A percentile compares a stretch with the other conserved stretches of the same genome.
These are phyloP conservation scores for Plectrocnemia conspersa DNA, from an alignment of 1,140 invertebrate genomes.

Conservation along the genomic window DNA sequence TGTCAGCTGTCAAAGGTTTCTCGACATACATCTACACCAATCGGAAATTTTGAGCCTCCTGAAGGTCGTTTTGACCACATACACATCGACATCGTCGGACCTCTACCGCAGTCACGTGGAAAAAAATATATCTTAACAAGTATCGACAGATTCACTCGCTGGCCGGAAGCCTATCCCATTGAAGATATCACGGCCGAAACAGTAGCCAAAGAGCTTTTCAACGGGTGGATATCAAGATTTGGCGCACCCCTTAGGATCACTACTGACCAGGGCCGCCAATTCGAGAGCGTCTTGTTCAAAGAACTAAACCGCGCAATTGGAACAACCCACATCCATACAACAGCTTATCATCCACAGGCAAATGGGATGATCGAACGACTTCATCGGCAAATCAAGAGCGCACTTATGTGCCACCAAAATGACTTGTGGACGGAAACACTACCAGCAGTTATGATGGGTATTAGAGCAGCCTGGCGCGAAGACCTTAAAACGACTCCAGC, in stretches of 20 bases:
- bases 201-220: too few relatives aligned
- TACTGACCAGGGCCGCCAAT: too few relatives aligned
- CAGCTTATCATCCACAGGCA: constrained; percentile 37
- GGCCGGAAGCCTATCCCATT: constrained; percentile 39
- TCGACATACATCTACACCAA: constrained; percentile 31
- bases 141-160: constrained; percentile 41
- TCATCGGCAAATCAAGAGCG: constrained; percentile 42
- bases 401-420: constrained; percentile 37
- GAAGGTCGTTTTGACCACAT: constrained; percentile 11
- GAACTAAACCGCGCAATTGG: constrained; percentile 29
- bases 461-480: constrained; percentile 38
- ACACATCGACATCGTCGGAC: constrained; percentile 39
- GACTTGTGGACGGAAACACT: constrained; percentile 40
- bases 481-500: constrained; percentile 40
- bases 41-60: constrained; percentile 27
- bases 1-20: constrained; percentile 36
- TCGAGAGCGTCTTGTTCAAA: too few relatives aligned
- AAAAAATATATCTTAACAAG: too few relatives aligned
- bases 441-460: constrained; percentile 43
- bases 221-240: constrained; percentile 38
- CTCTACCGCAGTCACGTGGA: constrained; percentile 26
- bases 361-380: constrained; percentile 46
- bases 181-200: too few relatives aligned
- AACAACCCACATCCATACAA: constrained; percentile 24
- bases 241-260: constrained; percentile 36